A percentile compares a stretch with the other conserved stretches of the same genome.
These are phyloP conservation scores for Procavia capensis DNA, from an alignment of 2,113 vertebrate species.

Conservation along the genomic window DNA sequence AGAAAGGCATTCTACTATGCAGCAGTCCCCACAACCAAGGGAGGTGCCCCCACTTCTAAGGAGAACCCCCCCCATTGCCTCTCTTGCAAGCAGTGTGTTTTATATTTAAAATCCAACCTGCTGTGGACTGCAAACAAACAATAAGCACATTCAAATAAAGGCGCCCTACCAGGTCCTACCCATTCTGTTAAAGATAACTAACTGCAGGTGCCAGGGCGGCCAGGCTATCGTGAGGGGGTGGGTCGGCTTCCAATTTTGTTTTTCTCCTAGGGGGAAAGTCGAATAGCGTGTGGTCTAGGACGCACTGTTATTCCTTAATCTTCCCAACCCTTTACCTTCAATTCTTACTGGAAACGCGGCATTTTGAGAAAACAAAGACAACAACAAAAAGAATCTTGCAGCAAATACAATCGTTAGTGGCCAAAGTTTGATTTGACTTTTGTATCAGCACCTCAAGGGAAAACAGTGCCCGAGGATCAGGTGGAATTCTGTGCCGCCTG, in stretches of 20 bases:
- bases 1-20: background rate
- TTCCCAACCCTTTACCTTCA: constrained; percentile 28
- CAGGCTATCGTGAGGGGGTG: background rate
- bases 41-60: constrained; percentile 5
- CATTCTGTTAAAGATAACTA: constrained; percentile 58
- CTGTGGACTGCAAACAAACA: constrained; percentile 67
- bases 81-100: constrained; percentile 54
- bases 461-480: background rate
- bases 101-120: constrained; percentile 54
- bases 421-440: constrained; percentile 23
- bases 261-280: constrained; percentile 67
- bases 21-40: background rate
- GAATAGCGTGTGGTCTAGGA: constrained; percentile 34
- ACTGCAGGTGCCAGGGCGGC: constrained; percentile 36
- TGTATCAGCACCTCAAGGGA: background rate
- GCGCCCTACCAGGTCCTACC: constrained; percentile 45
- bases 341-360: constrained; percentile 26
- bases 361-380: background rate
- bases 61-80: constrained; percentile 13
- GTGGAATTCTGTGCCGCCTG: background rate
- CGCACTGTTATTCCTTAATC: constrained; percentile 62
- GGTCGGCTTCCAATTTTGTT: constrained; percentile 61
- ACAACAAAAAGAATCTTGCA: background rate
- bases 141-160: constrained; percentile 70
- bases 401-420: constrained; percentile 15